Conservation (phyloP, 2,113 vertebrate species). For the Uria lomvia region DNA sequence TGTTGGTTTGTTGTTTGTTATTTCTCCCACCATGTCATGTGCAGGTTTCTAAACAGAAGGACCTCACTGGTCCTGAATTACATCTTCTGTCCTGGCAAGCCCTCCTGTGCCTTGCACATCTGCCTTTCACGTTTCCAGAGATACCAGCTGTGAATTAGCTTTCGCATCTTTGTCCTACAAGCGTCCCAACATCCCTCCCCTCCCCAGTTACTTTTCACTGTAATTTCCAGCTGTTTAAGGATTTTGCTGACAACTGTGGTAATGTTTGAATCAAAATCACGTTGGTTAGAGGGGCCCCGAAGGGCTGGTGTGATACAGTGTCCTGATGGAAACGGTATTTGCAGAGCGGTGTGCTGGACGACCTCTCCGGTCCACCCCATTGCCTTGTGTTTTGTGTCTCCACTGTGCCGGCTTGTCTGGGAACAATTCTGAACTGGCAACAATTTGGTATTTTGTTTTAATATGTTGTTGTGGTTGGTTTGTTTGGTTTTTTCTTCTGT, state of each 20-base stretch:
- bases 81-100: not conserved
- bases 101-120: not conserved
- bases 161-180: not conserved
- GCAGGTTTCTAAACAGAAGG: not conserved
- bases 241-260: not conserved
- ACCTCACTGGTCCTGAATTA: not conserved
- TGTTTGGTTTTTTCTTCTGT: not conserved
- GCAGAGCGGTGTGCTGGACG: not conserved
- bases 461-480: not conserved
- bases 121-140: slow-evolving; percentile 32
- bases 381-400: not conserved
- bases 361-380: not conserved
- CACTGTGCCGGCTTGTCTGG: not conserved
- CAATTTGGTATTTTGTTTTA: not conserved
- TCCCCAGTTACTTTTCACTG: not conserved
- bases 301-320: not conserved
- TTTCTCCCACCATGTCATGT: not conserved
- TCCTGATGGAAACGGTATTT: not conserved
- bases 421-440: not conserved
- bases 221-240: slow-evolving; percentile 9
- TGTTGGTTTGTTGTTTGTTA: not conserved
- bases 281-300: not conserved
- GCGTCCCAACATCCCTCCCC: not conserved
- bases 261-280: not conserved
- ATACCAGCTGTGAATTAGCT: slow-evolving; percentile 39